phyloP scores from a whole-genome alignment of 1,140 invertebrate genomes.

The Musca vetustissima region DNA sequence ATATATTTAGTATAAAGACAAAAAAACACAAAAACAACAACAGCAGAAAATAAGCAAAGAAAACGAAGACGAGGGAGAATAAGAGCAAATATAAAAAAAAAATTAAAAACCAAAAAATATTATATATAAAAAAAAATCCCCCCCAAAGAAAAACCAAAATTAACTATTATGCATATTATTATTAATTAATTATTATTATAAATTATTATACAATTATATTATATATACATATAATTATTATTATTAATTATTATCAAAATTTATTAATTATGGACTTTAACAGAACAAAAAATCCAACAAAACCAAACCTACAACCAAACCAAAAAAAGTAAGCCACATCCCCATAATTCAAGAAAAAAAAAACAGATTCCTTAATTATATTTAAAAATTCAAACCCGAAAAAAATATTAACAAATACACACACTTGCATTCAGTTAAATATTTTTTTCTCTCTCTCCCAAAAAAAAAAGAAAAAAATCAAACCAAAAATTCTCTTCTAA shows the following conservation, averaged over 20 bases:
- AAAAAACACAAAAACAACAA: neutral
- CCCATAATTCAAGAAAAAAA: too few relatives aligned
- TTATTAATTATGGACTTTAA: constrained; percentile 19
- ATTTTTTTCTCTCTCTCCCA: neutral
- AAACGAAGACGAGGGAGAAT: constrained; percentile 1
- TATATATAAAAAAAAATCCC: too few relatives aligned
- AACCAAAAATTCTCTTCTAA: constrained; percentile 4
- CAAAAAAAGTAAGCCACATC: too few relatives aligned
- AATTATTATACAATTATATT: constrained; percentile 27
- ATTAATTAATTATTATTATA: constrained; percentile 23
- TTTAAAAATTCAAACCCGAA: neutral
- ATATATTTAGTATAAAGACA: neutral
- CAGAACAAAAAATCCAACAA: neutral
- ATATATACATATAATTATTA: constrained; percentile 27
- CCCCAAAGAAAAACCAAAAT: constrained; percentile 1
- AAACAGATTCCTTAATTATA: neutral
- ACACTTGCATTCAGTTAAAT: neutral
- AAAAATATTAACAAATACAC: constrained; percentile 11
- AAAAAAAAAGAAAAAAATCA: too few relatives aligned
- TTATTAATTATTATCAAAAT: constrained; percentile 27
- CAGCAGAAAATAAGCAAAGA: neutral
- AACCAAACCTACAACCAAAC: constrained; percentile 11
- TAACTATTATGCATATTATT: constrained; percentile 26
- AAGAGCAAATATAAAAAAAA: neutral
- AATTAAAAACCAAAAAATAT: too few relatives aligned